Percentiles rank a stretch among this genome's conserved stretches.
These are phyloP conservation scores for Chroicocephalus ridibundus DNA, from an alignment of 2,113 vertebrate species.

Conservation along the genomic window DNA sequence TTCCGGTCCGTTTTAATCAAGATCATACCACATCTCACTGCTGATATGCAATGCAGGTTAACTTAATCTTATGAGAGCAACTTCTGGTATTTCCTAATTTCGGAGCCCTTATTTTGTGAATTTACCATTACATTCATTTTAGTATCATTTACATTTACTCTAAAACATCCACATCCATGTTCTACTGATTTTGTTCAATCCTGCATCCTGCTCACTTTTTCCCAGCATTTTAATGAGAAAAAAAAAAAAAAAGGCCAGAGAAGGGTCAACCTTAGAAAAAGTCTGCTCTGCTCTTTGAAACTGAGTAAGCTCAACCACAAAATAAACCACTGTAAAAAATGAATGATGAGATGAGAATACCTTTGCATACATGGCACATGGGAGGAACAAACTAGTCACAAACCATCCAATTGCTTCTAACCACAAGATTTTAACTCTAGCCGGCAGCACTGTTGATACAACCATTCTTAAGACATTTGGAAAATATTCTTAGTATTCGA, in stretches of 20 bases:
- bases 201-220: not conserved
- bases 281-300: not conserved
- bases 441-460: not conserved
- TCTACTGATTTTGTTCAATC: not conserved
- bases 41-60: not conserved
- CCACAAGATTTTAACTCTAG: slow-evolving; percentile 10
- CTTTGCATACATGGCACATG: slow-evolving; percentile 18
- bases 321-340: slow-evolving; percentile 56
- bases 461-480: not conserved
- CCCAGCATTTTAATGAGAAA: not conserved
- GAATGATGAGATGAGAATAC: slow-evolving; percentile 36
- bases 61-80: not conserved
- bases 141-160: not conserved
- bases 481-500: slow-evolving; percentile 2
- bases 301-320: slow-evolving; percentile 40
- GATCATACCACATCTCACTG: not conserved
- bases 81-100: not conserved
- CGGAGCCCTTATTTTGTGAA: not conserved
- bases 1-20: not conserved
- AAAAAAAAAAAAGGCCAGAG: not conserved
- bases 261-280: slow-evolving; percentile 12
- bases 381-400: not conserved
- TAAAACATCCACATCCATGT: not conserved
- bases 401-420: not conserved
- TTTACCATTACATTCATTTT: not conserved